Percentiles rank a stretch among this genome's conserved stretches.
Conservation (phyloP, 1,140 invertebrate genomes). For the Pseudachorutes palmiensis region DNA sequence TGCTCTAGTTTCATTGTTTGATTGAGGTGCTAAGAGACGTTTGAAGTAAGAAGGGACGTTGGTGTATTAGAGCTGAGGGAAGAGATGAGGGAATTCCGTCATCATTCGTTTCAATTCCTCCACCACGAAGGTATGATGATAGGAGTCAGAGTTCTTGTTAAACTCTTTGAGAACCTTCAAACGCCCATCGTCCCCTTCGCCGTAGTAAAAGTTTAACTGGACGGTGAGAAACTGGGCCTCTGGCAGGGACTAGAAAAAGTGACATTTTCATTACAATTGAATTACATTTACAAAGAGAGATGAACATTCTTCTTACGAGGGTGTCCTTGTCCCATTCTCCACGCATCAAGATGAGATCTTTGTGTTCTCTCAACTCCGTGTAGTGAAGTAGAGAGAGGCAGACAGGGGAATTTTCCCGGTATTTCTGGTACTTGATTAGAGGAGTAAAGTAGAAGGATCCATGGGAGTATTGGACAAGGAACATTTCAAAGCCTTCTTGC, state of each 20-base stretch:
- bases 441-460: slow-evolving; percentile 78
- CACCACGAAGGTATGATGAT: slow-evolving; percentile 75
- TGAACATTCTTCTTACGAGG: slow-evolving; percentile 43
- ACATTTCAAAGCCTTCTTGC: slow-evolving; percentile 78
- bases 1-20: neutral
- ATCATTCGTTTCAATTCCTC: slow-evolving; percentile 60
- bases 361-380: slow-evolving; percentile 63
- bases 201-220: slow-evolving; percentile 77
- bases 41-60: neutral
- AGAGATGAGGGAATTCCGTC: slow-evolving; percentile 10
- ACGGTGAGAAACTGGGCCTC: slow-evolving; percentile 79
- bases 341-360: slow-evolving; percentile 74
- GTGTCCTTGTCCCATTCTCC: slow-evolving; percentile 80
- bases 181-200: slow-evolving; percentile 54
- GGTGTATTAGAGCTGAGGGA: neutral
- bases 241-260: slow-evolving; percentile 48
- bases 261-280: neutral
- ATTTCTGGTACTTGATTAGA: slow-evolving; percentile 73
- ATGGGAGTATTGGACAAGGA: slow-evolving; percentile 65
- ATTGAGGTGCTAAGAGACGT: neutral
- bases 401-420: slow-evolving; percentile 85
- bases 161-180: slow-evolving; percentile 61
- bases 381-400: slow-evolving; percentile 76
- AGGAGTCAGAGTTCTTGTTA: slow-evolving; percentile 60
- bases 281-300: slow-evolving; percentile 1